Evolutionary conservation across 2,888 invertebrate genomes (phyloP), one percentile per base, ranked within the genome.

Genomic region (Xiphydria camelus): DNA sequence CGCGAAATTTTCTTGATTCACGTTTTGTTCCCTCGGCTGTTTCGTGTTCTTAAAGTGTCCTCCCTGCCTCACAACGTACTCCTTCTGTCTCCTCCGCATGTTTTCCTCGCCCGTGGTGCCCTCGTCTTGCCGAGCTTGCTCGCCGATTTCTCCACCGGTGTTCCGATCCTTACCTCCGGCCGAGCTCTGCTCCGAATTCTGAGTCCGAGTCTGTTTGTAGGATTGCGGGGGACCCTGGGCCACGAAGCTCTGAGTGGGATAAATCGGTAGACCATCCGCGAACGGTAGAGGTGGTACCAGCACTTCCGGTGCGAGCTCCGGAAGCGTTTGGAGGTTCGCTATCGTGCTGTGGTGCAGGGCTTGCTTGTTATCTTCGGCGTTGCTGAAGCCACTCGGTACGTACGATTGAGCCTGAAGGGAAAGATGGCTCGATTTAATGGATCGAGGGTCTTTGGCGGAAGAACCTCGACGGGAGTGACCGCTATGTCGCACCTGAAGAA

Each of bases 251-350:
- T 72, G 72, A 2, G 69, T 48, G 2, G 63, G 51, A 35, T 62
- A 73, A n/a, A 71, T 56, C 2, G 73, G 69, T 19, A 70, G 49
- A 0, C 67, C 64, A 7, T 71, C 66, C 1, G 64, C 49, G 3
- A 65, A 61, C 0, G 68, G 62, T 2, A 61, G 56, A 2, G 72
- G 67, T 0, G 74, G 70, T 9, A 67, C 55, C 19, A 70, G 44
- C 9, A 59, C 64, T 38, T 72, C 69, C 10, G 66, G 51, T 1
- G 61, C 53, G 1, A 66, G 40, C 18, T 67, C 61, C 0, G 64
- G 48, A 21, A 59, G 20, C 2, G 57, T 49, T 40, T 61, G 68
- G 5, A 57, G 35, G 36, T 62, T 62, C 0, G 53, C 50, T 37
- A 67, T 50, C 9, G 61, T 49, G 34, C 58, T 61, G 20, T 59